A percentile compares a stretch with the other conserved stretches of the same genome.
Conservation (phyloP, 2,113 vertebrate species). For the Ibidorhyncha struthersii region DNA sequence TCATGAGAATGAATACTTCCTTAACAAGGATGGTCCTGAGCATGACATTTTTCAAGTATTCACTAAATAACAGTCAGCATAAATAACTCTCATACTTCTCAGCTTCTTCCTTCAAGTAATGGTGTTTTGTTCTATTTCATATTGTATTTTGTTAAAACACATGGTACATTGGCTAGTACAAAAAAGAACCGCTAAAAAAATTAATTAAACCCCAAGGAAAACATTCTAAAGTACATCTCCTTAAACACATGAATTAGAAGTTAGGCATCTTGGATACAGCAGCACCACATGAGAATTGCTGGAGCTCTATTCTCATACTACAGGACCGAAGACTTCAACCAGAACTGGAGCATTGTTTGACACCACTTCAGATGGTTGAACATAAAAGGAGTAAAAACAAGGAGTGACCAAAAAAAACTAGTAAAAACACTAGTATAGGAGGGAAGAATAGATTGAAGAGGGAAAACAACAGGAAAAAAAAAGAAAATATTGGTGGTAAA, state of each 20-base stretch:
- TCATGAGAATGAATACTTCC: not conserved
- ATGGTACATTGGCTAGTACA: not conserved
- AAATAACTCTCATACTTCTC: not conserved
- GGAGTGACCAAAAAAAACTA: not conserved
- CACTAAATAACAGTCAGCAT: not conserved
- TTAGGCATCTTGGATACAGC: not conserved
- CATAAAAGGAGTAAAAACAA: not conserved
- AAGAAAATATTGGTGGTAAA: not conserved
- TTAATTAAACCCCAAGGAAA: not conserved
- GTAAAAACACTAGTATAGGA: not conserved
- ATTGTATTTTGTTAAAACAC: not conserved
- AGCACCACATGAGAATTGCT: not conserved
- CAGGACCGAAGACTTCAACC: not conserved
- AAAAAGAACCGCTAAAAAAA: not conserved
- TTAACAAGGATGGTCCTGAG: not conserved
- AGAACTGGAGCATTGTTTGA: not conserved
- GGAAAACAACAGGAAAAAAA: not conserved
- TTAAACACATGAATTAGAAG: not conserved
- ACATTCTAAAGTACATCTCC: not conserved
- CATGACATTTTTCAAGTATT: not conserved
- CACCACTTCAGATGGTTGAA: not conserved
- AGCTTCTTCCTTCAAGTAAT: not conserved
- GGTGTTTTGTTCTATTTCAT: not conserved
- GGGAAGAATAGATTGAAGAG: not conserved
- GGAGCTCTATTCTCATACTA: not conserved